Base-by-base conservation (phyloP, 1,140 invertebrate genomes). In the Drosophila pachea region DNA sequence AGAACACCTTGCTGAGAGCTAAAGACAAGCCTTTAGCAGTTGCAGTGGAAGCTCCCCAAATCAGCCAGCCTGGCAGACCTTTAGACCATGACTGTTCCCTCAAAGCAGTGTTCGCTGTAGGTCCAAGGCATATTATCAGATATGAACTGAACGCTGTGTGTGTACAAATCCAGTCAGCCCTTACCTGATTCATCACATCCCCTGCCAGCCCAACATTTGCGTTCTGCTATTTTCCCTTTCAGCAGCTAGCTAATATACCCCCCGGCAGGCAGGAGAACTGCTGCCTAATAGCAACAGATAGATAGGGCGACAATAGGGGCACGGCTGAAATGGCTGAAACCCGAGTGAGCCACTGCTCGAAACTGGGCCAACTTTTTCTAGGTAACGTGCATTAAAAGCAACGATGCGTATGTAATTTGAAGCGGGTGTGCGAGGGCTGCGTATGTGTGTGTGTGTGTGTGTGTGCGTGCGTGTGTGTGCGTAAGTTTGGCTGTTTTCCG, bases 331-430 rank as follows among this genome's bases (percentile, higher is more conserved):
- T 58, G 52, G 38, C 61, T 56, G 47, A 65, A 38, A n/a, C n/a
- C n/a, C n/a, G n/a, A n/a, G n/a, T n/a, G n/a, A n/a, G n/a, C n/a
- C n/a, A n/a, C n/a, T n/a, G 65, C 50, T 58, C 12, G 48, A 66
- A 70, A 70, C 38, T 70, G 68, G 61, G 62, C n/a, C 68, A 70
- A 70, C 54, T 59, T 66, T 22, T 70, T 65, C 62, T 66, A 70
- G 68, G 68, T 70, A 70, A 31, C 62, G n/a, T 48, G 29, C 48
- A 65, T 70, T 70, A 65, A 63, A 53, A 14, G 22, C 68, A 70
- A 53, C 61, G 68, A 70, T 59, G 68, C 54, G 68, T 70, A 7
- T 70, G 47, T 58, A 52, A 69, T 69, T 56, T 54, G 48, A 60
- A 69, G 42, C 8, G 45, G 47, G 45, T 59, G 58, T 36, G 52